phyloP scores from a whole-genome alignment of 2,797 vertebrate genomes.

The Spondyliosoma cantharus region DNA sequence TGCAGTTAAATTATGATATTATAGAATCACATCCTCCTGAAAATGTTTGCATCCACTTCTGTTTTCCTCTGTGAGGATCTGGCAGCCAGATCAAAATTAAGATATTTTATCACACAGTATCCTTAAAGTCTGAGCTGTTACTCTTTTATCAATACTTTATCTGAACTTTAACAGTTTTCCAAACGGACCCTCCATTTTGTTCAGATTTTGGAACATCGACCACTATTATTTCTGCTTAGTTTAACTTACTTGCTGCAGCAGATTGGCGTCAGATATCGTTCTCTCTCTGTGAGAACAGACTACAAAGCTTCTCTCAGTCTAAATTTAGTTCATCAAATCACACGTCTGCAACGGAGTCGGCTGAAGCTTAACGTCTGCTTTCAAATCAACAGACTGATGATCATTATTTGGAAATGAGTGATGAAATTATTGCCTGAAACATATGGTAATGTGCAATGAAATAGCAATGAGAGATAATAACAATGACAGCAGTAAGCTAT shows the following conservation, averaged over 20 bases:
- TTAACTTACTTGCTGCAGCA: slow-evolving; percentile 11
- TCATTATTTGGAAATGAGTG: slow-evolving; percentile 64
- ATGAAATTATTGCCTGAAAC: slow-evolving; percentile 60
- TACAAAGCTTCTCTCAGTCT: slow-evolving; percentile 15
- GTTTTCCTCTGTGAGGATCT: neutral
- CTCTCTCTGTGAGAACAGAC: neutral
- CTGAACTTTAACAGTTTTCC: neutral
- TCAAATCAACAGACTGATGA: slow-evolving; percentile 56
- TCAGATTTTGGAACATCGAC: neutral
- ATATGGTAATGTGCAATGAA: slow-evolving; percentile 60
- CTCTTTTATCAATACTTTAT: neutral
- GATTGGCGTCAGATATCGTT: neutral
- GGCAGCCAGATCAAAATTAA: neutral
- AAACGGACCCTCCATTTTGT: neutral
- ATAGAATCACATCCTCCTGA: neutral
- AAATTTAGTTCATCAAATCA: slow-evolving; percentile 40
- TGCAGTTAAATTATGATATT: too few relatives aligned
- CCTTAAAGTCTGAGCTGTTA: neutral
- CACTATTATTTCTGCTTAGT: neutral
- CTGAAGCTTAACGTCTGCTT: slow-evolving; percentile 27
- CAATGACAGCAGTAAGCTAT: slow-evolving; percentile 45
- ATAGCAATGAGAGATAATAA: slow-evolving; percentile 53
- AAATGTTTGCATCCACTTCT: neutral
- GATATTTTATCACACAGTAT: too few relatives aligned
- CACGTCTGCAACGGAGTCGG: slow-evolving; percentile 16